Evolutionary conservation across 2,113 vertebrate genomes (phyloP).

Genomic region (Ptilorrhoa leucosticta): DNA sequence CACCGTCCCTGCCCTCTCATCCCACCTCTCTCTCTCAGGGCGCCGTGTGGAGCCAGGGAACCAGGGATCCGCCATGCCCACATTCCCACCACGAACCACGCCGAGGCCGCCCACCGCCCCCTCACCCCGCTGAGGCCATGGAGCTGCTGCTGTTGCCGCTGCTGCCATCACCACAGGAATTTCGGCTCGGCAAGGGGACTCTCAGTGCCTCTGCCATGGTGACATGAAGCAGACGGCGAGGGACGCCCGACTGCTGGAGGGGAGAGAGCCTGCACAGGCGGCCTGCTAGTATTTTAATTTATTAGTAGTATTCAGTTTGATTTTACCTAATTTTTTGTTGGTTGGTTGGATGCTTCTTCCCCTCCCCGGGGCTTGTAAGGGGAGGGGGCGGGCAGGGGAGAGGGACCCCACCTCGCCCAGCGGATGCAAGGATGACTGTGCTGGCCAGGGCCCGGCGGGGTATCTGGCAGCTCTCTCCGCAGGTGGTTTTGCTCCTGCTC

Average conservation of each 20-base stretch:
- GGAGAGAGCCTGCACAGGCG: slow-evolving; percentile 30
- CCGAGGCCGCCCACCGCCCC: background rate
- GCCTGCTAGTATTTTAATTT: slow-evolving; percentile 65
- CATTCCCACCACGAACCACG: fast-evolving
- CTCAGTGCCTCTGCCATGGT: slow-evolving; percentile 90
- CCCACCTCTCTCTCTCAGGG: background rate
- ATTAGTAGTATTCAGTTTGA: background rate
- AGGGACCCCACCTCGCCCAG: background rate
- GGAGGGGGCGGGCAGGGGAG: slow-evolving; percentile 59
- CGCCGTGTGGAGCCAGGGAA: fast-evolving
- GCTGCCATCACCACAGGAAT: background rate
- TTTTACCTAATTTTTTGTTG: slow-evolving; percentile 3
- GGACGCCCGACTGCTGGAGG: slow-evolving; percentile 57
- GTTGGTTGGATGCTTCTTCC: slow-evolving; percentile 9
- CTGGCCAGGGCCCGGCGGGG: slow-evolving; percentile 85
- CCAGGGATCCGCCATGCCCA: slow-evolving; percentile 8
- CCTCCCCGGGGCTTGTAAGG: slow-evolving; percentile 27
- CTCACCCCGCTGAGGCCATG: slow-evolving; percentile 40
- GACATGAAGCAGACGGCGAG: slow-evolving; percentile 88
- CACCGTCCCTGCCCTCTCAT: background rate
- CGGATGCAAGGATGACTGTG: slow-evolving; percentile 76
- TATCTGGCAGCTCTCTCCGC: slow-evolving; percentile 91
- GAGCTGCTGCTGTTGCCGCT: background rate
- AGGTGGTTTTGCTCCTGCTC: slow-evolving; percentile 91
- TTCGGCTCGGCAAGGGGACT: slow-evolving; percentile 72